These are phyloP conservation scores for Chanos chanos DNA, from an alignment of 2,797 vertebrate genomes.

Conservation along the genomic window DNA sequence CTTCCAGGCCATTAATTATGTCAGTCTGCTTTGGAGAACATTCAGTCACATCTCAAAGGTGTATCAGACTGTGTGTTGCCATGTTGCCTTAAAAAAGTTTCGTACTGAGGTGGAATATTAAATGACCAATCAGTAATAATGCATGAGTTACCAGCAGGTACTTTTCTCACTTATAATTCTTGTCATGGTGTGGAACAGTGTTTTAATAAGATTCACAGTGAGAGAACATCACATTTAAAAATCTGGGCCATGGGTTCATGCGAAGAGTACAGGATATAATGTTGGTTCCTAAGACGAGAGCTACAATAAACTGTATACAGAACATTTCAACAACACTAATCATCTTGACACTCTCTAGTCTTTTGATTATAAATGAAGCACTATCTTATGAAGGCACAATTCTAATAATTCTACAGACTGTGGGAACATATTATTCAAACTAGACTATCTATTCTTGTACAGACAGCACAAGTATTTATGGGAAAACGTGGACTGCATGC, in stretches of 20 bases:
- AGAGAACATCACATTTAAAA: background rate
- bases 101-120: constrained; percentile 31
- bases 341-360: no score
- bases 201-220: constrained; percentile 17
- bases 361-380: no score
- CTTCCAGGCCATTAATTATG: background rate
- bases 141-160: constrained; percentile 7
- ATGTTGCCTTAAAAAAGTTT: no score
- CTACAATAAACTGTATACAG: no score
- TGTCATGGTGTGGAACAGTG: background rate
- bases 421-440: no score
- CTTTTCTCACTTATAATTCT: constrained; percentile 1
- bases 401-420: no score
- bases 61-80: no score
- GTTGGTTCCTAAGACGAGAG: background rate
- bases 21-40: background rate
- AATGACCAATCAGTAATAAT: constrained; percentile 40
- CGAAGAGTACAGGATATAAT: constrained; percentile 4
- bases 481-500: no score
- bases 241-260: background rate
- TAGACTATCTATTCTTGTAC: no score
- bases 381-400: no score
- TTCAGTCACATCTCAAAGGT: constrained; percentile 5
- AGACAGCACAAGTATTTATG: no score
- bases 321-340: no score